Evolutionary conservation across 2,797 vertebrate genomes (phyloP).

Genomic region (Hozukius guyotensis): DNA sequence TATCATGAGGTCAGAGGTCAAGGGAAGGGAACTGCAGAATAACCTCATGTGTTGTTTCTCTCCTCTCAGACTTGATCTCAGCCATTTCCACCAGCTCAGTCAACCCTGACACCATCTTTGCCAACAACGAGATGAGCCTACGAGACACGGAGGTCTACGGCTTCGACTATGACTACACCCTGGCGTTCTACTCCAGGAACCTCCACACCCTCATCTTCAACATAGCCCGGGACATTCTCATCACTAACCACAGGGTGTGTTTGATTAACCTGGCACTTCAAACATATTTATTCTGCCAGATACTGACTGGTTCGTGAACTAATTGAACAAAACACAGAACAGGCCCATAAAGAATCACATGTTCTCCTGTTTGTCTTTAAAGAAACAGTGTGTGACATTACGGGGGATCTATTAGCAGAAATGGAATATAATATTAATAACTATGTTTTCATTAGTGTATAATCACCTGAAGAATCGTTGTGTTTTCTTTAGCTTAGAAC

Average conservation of each 20-base stretch:
- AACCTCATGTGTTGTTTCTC: background rate
- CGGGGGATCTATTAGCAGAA: too few species aligned
- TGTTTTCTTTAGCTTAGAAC: too few species aligned
- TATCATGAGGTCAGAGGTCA: too few species aligned
- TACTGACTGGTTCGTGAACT: background rate
- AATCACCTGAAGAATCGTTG: too few species aligned
- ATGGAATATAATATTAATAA: too few species aligned
- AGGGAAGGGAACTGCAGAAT: background rate
- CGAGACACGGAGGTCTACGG: slow-evolving; percentile 96
- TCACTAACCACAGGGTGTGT: slow-evolving; percentile 92
- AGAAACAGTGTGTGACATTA: too few species aligned
- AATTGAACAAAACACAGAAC: background rate
- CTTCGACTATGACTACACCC: slow-evolving; percentile 98
- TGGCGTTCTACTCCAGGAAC: slow-evolving; percentile 96
- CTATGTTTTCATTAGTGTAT: too few species aligned
- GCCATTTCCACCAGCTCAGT: slow-evolving; percentile 87
- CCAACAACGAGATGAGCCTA: slow-evolving; percentile 98
- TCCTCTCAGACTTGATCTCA: slow-evolving; percentile 84
- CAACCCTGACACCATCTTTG: slow-evolving; percentile 95
- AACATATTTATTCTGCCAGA: background rate
- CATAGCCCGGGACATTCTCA: slow-evolving; percentile 94
- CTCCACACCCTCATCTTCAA: slow-evolving; percentile 96
- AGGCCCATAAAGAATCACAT: background rate
- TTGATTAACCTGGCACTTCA: background rate
- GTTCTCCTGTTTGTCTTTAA: background rate